These are phyloP conservation scores for Caenorhabditis zanzibari DNA, from an alignment of 2,888 invertebrate species.

Conservation along the genomic window DNA sequence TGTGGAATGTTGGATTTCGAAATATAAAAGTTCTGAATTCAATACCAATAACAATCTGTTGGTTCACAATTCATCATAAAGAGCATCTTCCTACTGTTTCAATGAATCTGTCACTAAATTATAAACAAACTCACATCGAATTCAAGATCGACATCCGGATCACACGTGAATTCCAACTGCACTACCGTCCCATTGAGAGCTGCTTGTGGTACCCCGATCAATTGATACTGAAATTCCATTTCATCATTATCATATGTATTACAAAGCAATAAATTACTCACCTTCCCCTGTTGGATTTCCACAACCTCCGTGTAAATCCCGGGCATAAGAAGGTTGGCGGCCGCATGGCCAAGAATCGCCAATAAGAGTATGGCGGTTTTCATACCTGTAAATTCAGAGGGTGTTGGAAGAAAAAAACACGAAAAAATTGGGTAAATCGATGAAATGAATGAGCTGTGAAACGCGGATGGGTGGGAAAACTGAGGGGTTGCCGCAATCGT, in stretches of 20 bases:
- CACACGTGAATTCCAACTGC: conserved; percentile 78
- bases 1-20: conserved; percentile 4
- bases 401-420: neutral
- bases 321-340: conserved; percentile 74
- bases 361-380: conserved; percentile 41
- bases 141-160: conserved; percentile 74
- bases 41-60: too few species aligned
- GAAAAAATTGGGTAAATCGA: conserved; percentile 26
- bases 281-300: conserved; percentile 68
- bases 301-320: conserved; percentile 75
- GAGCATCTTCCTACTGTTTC: too few species aligned
- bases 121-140: conserved; percentile 72
- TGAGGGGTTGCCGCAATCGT: conserved; percentile 50
- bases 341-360: conserved; percentile 35
- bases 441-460: conserved; percentile 15
- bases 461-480: neutral
- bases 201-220: conserved; percentile 81
- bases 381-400: conserved; percentile 56
- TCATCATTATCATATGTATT: neutral
- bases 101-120: too few species aligned
- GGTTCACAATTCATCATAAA: too few species aligned
- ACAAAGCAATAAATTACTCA: conserved; percentile 16
- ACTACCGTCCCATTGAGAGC: conserved; percentile 81
- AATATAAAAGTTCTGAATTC: neutral
- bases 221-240: conserved; percentile 77